Evolutionary conservation across 1,140 invertebrate genomes (phyloP).

Genomic region (Atopsyche davidsoni): DNA sequence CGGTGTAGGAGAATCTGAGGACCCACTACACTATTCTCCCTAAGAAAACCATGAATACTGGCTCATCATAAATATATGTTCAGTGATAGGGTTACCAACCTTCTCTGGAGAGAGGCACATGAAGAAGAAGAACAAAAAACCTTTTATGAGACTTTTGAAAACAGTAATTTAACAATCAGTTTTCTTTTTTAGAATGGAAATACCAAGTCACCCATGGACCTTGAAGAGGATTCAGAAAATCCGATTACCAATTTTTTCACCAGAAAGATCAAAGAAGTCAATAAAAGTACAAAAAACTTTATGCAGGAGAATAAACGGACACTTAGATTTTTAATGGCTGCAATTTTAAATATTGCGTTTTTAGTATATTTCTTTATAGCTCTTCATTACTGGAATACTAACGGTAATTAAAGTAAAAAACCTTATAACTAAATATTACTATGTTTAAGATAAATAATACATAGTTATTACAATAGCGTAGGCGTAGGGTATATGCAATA

Average conservation of each 20-base stretch:
- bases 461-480: neutral
- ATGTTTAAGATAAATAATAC: neutral
- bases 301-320: conserved; percentile 2
- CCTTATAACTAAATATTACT: neutral
- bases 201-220: neutral
- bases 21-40: no score
- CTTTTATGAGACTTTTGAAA: neutral
- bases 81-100: no score
- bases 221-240: neutral
- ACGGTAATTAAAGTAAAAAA: conserved; percentile 16
- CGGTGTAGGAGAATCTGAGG: no score
- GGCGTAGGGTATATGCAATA: neutral
- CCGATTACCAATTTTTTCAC: neutral
- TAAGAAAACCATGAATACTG: no score
- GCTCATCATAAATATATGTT: no score
- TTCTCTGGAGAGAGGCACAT: no score
- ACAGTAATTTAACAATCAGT: neutral
- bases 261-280: neutral
- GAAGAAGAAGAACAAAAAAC: no score
- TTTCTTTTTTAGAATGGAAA: neutral
- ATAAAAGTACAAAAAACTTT: neutral
- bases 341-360: conserved; percentile 19
- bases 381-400: conserved; percentile 15
- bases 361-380: conserved; percentile 27
- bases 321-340: conserved; percentile 6